Evolutionary conservation across 2,113 vertebrate genomes (phyloP).

Genomic region (Sturnira hondurensis): DNA sequence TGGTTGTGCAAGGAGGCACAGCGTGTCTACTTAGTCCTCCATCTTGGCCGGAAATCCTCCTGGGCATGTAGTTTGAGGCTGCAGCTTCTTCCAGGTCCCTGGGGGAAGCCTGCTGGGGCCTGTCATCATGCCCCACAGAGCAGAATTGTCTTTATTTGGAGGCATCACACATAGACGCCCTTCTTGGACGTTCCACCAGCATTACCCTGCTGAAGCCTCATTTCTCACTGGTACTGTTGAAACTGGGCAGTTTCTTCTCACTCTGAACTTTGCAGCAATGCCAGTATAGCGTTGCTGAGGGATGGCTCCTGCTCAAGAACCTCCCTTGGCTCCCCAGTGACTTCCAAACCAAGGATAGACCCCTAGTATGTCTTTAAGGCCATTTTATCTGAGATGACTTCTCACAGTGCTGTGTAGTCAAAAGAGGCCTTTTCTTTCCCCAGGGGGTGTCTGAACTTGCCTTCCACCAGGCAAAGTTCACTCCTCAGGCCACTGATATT

Average conservation of each 20-base stretch:
- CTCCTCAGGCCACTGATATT: neutral
- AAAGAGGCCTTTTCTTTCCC: neutral
- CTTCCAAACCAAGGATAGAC: neutral
- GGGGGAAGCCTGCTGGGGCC: neutral
- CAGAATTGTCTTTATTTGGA: neutral
- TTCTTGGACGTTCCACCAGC: neutral
- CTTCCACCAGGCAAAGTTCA: neutral
- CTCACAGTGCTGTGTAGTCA: neutral
- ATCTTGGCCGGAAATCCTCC: too few relatives aligned
- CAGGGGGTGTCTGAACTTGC: neutral
- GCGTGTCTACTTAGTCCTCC: too few relatives aligned
- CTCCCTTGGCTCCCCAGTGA: neutral
- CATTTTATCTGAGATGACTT: neutral
- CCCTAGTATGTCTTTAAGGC: neutral
- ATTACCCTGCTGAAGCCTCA: fast-evolving
- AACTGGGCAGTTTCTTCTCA: neutral
- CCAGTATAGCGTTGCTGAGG: neutral
- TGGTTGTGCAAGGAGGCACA: too few relatives aligned
- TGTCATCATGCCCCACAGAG: fast-evolving
- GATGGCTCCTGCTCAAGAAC: neutral
- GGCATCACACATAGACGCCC: fast-evolving
- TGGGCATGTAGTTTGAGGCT: neutral
- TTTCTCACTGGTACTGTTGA: neutral
- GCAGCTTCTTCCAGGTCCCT: neutral
- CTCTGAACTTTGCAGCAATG: fast-evolving